Evolutionary conservation across 2,113 vertebrate genomes (phyloP).

Genomic region (Bubo blakistoni): DNA sequence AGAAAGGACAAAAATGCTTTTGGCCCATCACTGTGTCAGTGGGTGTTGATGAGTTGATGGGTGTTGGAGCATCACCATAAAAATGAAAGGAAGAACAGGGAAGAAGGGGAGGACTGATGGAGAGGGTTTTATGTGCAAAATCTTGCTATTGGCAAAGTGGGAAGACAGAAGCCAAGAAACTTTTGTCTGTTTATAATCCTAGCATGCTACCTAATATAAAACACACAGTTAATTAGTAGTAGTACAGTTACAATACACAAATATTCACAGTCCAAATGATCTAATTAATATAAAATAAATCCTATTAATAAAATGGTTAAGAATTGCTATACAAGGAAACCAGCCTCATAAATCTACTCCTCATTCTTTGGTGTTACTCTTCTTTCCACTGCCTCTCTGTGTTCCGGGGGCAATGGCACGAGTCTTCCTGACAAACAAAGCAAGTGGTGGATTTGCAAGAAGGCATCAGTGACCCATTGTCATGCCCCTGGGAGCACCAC

Average conservation of each 20-base stretch:
- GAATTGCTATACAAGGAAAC: not conserved
- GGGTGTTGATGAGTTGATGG: not conserved
- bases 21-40: not conserved
- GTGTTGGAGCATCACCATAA: not conserved
- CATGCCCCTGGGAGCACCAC: not conserved
- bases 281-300: not conserved
- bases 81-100: not conserved
- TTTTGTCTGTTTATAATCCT: not conserved
- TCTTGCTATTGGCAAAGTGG: not conserved
- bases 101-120: not conserved
- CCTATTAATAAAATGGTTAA: not conserved
- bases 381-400: not conserved
- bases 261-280: not conserved
- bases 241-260: not conserved
- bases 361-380: not conserved
- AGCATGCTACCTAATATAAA: not conserved
- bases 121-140: not conserved
- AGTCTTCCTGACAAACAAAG: not conserved
- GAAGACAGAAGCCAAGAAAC: not conserved
- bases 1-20: not conserved
- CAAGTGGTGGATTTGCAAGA: not conserved
- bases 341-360: not conserved
- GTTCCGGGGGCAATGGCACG: rapidly evolving
- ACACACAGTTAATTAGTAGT: not conserved
- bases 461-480: not conserved